A percentile compares a stretch with the other conserved stretches of the same genome.
These are phyloP conservation scores for Augiades crinisus DNA, from an alignment of 2,888 invertebrate species.

Conservation along the genomic window DNA sequence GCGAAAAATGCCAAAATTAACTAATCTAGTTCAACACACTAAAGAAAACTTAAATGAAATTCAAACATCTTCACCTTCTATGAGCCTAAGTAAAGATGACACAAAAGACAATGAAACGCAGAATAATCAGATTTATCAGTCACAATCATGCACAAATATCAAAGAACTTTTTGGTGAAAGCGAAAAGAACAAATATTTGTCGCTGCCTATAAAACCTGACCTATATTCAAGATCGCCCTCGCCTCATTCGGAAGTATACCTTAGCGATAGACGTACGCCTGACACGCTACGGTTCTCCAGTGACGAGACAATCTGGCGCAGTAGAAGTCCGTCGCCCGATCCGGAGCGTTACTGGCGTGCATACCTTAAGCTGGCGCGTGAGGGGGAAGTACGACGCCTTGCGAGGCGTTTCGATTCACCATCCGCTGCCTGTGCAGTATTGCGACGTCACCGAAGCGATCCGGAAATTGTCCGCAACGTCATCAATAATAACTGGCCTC, in stretches of 20 bases:
- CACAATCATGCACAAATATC: conserved; percentile 87
- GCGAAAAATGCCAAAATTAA: conserved; percentile 73
- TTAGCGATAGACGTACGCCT: conserved; percentile 70
- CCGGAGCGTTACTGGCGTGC: conserved; percentile 86
- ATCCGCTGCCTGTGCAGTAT: conserved; percentile 72
- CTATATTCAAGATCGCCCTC: conserved; percentile 75
- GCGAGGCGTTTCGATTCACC: conserved; percentile 89
- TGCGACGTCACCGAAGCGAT: conserved; percentile 88
- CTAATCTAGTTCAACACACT: conserved; percentile 74
- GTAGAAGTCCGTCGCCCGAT: conserved; percentile 88
- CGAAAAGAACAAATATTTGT: conserved; percentile 81
- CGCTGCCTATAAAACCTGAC: conserved; percentile 72
- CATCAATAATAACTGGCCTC: conserved; percentile 71
- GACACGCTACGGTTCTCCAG: conserved; percentile 82
- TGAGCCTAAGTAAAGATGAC: conserved; percentile 26
- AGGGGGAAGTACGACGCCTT: conserved; percentile 90
- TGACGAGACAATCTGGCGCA: conserved; percentile 84
- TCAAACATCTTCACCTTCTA: conserved; percentile 40
- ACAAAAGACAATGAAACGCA: conserved; percentile 43
- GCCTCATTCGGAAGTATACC: conserved; percentile 74
- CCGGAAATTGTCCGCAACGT: conserved; percentile 86
- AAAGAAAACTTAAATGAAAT: conserved; percentile 75
- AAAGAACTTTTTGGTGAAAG: conserved; percentile 92
- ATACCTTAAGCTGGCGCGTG: conserved; percentile 86
- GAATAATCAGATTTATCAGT: conserved; percentile 69